These are phyloP conservation scores for Echeneis naucrates DNA, from an alignment of 2,797 vertebrate species.

Conservation along the genomic window DNA sequence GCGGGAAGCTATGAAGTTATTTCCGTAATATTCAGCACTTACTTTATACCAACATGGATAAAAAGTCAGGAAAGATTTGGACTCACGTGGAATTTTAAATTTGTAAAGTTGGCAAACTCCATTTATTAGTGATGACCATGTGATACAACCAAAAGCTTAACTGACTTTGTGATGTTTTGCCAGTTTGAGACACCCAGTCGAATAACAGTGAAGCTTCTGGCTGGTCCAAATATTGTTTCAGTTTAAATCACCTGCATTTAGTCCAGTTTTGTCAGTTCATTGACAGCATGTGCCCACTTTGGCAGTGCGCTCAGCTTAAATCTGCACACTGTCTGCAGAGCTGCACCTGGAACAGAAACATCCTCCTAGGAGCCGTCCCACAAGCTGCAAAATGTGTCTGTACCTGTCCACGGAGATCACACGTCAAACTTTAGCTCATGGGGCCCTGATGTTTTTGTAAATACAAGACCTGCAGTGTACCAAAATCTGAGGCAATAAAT, in stretches of 20 bases:
- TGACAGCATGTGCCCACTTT: background rate
- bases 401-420: conserved; percentile 56
- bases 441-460: too few relatives aligned
- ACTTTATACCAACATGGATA: background rate
- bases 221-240: background rate
- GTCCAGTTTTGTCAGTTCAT: background rate
- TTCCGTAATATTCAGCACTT: background rate
- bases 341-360: conserved; percentile 51
- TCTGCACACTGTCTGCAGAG: conserved; percentile 4
- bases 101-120: background rate
- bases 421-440: conserved; percentile 34
- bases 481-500: conserved; percentile 40
- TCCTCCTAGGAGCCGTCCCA: conserved; percentile 44
- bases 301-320: conserved; percentile 3
- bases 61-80: background rate
- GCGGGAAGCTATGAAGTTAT: background rate
- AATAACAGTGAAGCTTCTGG: background rate
- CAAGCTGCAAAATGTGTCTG: conserved; percentile 51
- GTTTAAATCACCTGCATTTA: background rate
- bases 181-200: background rate
- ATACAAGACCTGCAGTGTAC: conserved; percentile 43
- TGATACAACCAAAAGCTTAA: background rate
- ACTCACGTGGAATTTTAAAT: background rate
- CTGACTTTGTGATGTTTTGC: background rate
- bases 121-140: background rate